phyloP scores from a whole-genome alignment of 2,797 vertebrate genomes.

The Gallinago stenura region DNA sequence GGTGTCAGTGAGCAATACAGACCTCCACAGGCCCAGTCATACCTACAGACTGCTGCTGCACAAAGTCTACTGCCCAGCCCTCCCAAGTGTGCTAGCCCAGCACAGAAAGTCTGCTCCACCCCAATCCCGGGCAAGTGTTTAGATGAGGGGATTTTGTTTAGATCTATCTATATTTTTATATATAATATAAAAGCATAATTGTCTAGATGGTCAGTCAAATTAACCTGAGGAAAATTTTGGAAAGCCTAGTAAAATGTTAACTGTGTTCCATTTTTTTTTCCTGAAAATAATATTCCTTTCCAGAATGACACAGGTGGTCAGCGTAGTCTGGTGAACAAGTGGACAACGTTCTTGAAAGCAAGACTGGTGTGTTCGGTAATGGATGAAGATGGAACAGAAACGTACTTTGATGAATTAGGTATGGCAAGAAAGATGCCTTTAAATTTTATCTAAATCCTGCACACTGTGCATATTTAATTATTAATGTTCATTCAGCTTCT shows the following conservation, averaged over 20 bases:
- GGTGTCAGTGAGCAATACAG: not conserved
- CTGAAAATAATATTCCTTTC: constrained; percentile 40
- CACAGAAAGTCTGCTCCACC: not conserved
- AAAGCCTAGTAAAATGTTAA: not conserved
- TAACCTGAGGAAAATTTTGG: not conserved
- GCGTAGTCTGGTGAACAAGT: constrained; percentile 97
- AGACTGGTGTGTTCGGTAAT: constrained; percentile 95
- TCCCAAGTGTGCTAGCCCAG: not conserved
- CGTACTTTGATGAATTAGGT: constrained; percentile 97
- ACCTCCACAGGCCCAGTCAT: not conserved
- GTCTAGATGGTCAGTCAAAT: not conserved
- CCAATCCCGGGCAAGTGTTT: not conserved
- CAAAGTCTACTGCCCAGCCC: not conserved
- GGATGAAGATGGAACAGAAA: constrained; percentile 96
- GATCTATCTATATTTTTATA: not conserved
- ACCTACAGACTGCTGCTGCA: not conserved
- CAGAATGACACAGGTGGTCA: constrained; percentile 96
- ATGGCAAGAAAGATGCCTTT: not conserved
- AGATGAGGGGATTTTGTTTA: not conserved
- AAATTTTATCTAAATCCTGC: not conserved
- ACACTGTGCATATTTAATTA: not conserved
- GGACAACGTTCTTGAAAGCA: constrained; percentile 97
- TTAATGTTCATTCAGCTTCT: not conserved
- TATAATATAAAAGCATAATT: not conserved
- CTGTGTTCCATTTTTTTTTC: not conserved